phyloP scores from a whole-genome alignment of 2,888 invertebrate species.

The Polyommatus iphigenia region DNA sequence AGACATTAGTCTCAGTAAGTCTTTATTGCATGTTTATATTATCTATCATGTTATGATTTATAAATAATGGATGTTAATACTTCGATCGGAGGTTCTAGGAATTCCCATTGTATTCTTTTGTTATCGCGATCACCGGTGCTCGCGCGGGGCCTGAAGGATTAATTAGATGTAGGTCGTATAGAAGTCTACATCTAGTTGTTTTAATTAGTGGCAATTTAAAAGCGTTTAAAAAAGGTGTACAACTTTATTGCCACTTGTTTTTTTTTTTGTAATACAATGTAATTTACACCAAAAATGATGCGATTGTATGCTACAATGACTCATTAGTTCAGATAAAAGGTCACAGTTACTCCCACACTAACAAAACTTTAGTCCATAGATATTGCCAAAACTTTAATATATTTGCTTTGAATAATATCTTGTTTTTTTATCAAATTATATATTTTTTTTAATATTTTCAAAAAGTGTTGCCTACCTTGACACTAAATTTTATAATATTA shows the following conservation, averaged over 20 bases:
- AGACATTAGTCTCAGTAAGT: conserved; percentile 50
- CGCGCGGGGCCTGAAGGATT: too few relatives aligned
- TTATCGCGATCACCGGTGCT: too few relatives aligned
- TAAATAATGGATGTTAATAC: too few relatives aligned
- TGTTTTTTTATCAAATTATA: too few relatives aligned
- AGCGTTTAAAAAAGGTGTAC: neutral
- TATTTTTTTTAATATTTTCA: too few relatives aligned
- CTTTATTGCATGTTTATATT: conserved; percentile 26
- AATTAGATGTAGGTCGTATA: neutral
- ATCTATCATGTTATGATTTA: neutral
- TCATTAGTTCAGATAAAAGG: conserved; percentile 8
- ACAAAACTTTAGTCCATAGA: neutral
- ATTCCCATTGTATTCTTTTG: too few relatives aligned
- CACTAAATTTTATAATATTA: too few relatives aligned
- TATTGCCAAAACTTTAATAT: neutral
- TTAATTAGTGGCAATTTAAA: neutral
- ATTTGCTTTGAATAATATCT: too few relatives aligned
- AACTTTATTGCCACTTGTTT: neutral
- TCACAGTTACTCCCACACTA: neutral
- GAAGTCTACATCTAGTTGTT: neutral
- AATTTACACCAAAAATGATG: neutral
- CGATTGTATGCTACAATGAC: neutral
- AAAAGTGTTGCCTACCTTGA: too few relatives aligned
- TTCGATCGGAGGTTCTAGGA: too few relatives aligned
- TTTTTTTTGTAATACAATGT: neutral